Percentiles rank a stretch among this genome's conserved stretches.
Evolutionary conservation across 2,113 vertebrate genomes (phyloP).

Genomic region (Muscicapa adusta): DNA sequence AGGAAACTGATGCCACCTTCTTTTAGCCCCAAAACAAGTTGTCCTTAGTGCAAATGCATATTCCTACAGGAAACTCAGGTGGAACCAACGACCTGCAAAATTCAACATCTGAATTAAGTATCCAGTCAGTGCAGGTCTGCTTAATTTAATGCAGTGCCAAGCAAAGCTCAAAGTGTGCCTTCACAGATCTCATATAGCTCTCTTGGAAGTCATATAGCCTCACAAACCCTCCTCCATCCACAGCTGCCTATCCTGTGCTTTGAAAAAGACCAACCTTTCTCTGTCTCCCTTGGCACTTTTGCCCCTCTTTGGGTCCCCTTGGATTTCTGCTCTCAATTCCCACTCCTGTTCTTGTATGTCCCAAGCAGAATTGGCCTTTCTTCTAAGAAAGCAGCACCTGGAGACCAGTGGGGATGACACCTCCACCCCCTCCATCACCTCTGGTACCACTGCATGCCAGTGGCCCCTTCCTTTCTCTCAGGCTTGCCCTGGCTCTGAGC

Average conservation of each 20-base stretch:
- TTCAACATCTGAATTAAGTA: background rate
- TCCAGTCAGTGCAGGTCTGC: background rate
- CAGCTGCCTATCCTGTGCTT: background rate
- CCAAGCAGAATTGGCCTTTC: background rate
- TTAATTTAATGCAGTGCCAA: background rate
- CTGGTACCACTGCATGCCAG: background rate
- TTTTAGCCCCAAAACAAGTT: background rate
- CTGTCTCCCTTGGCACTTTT: background rate
- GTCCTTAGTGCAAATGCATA: background rate
- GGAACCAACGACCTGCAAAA: background rate
- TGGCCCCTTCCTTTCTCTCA: accelerated
- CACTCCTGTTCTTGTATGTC: background rate
- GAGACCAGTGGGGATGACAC: background rate
- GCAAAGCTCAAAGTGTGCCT: accelerated
- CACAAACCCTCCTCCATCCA: background rate
- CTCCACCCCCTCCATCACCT: background rate
- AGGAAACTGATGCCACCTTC: background rate
- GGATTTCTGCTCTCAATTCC: background rate
- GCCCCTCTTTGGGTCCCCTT: background rate
- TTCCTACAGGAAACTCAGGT: background rate
- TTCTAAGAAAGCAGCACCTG: background rate
- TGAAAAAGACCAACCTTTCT: background rate
- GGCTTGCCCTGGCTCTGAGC: background rate
- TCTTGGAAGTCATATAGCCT: background rate
- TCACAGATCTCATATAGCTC: background rate